Conservation (phyloP, 2,113 vertebrate species). For the Sander lucioperca region DNA sequence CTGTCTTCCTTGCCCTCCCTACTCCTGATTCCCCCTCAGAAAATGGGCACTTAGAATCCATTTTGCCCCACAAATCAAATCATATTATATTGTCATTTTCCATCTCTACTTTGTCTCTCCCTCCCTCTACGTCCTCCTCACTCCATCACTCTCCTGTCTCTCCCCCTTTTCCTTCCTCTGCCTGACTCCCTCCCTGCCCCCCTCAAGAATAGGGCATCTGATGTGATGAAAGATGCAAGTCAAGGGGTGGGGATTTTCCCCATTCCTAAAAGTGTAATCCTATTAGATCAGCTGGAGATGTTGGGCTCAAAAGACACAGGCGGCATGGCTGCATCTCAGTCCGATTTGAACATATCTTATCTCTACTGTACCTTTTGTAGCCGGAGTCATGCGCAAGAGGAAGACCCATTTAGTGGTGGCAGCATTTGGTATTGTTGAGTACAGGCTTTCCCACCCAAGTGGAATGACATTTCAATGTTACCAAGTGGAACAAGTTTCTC, state of each 20-base stretch:
- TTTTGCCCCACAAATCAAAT: conserved; percentile 77
- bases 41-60: conserved; percentile 68
- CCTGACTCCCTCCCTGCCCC: conserved; percentile 21
- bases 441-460: neutral
- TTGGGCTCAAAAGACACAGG: conserved; percentile 45
- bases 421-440: conserved; percentile 1
- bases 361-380: conserved; percentile 11
- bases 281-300: conserved; percentile 57
- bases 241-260: conserved; percentile 20
- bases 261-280: conserved; percentile 61
- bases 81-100: conserved; percentile 80
- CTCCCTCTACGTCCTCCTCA: conserved; percentile 41
- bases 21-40: conserved; percentile 6
- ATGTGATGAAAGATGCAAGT: conserved; percentile 61
- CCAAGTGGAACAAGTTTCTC: conserved; percentile 40
- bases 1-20: conserved; percentile 43
- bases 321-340: conserved; percentile 3
- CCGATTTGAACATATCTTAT: conserved; percentile 37
- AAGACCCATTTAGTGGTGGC: conserved; percentile 29
- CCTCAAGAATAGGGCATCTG: conserved; percentile 37
- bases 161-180: conserved; percentile 9
- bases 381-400: conserved; percentile 9
- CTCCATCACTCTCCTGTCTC: conserved; percentile 42
- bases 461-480: conserved; percentile 66
- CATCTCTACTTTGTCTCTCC: conserved; percentile 67